phyloP scores from a whole-genome alignment of 1,140 invertebrate genomes.

The Probaryconus sp. region DNA sequence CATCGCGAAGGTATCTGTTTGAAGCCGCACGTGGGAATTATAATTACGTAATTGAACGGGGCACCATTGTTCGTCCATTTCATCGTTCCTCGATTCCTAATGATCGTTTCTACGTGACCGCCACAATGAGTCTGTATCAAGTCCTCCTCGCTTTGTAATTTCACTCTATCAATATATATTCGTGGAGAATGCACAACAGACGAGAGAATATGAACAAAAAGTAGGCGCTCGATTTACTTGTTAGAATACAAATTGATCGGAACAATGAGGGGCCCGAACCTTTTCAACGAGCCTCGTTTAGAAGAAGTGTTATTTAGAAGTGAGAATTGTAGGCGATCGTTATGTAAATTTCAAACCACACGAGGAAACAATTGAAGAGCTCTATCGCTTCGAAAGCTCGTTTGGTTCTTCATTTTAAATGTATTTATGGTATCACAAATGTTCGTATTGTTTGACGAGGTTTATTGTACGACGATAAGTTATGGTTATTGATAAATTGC shows the following conservation, averaged over 20 bases:
- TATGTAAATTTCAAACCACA: too few relatives aligned
- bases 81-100: conserved; percentile 60
- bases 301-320: conserved; percentile 6
- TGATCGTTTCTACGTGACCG: conserved; percentile 61
- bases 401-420: too few relatives aligned
- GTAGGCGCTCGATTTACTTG: conserved; percentile 22
- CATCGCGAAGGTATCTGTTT: conserved; percentile 21
- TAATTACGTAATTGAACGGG: conserved; percentile 59
- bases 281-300: conserved; percentile 4
- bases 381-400: too few relatives aligned
- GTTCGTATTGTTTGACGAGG: too few relatives aligned
- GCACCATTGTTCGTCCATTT: conserved; percentile 47
- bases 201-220: conserved; percentile 47
- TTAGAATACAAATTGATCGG: conserved; percentile 47
- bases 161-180: conserved; percentile 37
- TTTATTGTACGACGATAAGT: too few relatives aligned
- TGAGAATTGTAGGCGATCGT: conserved; percentile 15
- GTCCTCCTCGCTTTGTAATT: conserved; percentile 50
- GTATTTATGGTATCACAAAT: too few relatives aligned
- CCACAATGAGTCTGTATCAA: conserved; percentile 47
- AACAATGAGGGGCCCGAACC: conserved; percentile 26
- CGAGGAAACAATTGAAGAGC: too few relatives aligned
- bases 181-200: conserved; percentile 31
- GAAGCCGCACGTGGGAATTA: conserved; percentile 53
- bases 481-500: too few relatives aligned